These are phyloP conservation scores for Brachionus plicatilis DNA, from an alignment of 1,140 invertebrate genomes.

Conservation along the genomic window DNA sequence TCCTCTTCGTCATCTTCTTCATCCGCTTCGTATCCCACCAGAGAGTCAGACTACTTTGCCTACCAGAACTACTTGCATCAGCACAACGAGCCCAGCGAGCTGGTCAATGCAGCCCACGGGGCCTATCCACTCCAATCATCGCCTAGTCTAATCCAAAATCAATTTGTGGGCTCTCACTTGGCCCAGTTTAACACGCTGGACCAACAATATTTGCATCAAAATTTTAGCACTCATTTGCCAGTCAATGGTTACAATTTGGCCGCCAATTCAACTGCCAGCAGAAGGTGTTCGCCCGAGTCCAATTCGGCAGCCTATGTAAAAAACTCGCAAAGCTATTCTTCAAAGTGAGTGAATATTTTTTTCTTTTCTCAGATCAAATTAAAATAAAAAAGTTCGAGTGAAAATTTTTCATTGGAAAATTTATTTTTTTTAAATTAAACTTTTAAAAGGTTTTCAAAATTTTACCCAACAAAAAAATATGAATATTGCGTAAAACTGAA, in stretches of 20 bases:
- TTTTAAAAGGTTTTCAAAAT: neutral
- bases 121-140: neutral
- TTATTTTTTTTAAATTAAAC: neutral
- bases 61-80: neutral
- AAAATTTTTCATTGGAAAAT: neutral
- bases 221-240: neutral
- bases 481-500: no score
- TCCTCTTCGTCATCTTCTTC: conserved; percentile 35
- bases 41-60: conserved; percentile 28
- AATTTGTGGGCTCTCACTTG: neutral
- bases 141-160: neutral
- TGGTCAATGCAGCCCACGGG: neutral
- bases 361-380: neutral
- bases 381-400: no score
- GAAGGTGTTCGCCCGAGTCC: conserved; percentile 12
- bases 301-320: neutral
- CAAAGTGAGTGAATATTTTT: neutral
- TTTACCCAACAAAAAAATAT: no score
- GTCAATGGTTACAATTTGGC: neutral
- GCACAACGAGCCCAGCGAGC: neutral
- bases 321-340: neutral
- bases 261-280: neutral
- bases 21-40: conserved; percentile 12
- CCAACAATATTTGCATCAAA: conserved; percentile 20
- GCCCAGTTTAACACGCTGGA: neutral